phyloP scores from a whole-genome alignment of 2,888 invertebrate species.

The Dryobotodes eremita region DNA sequence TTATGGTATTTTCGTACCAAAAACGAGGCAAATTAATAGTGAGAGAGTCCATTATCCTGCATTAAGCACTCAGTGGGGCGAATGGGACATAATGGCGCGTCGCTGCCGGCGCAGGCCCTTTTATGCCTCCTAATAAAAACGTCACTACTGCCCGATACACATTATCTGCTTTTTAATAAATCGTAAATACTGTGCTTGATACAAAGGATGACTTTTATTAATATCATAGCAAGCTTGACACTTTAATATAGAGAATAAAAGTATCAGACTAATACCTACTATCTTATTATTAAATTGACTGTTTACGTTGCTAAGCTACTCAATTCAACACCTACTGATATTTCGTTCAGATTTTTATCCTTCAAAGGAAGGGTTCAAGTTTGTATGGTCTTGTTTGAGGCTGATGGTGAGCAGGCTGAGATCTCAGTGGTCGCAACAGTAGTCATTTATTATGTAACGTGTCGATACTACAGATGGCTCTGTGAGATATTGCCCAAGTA shows the following conservation, averaged over 20 bases:
- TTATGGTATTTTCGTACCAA: slow-evolving; percentile 79
- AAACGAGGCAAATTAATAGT: slow-evolving; percentile 85
- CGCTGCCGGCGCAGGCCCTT: slow-evolving; percentile 77
- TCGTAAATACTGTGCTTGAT: slow-evolving; percentile 18
- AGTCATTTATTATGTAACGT: slow-evolving; percentile 50
- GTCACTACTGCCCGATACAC: slow-evolving; percentile 77
- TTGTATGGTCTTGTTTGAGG: slow-evolving; percentile 1
- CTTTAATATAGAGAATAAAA: neutral
- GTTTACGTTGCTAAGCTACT: neutral
- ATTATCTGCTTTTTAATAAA: slow-evolving; percentile 71
- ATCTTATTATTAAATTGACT: neutral
- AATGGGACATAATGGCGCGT: slow-evolving; percentile 83
- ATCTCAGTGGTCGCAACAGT: slow-evolving; percentile 9
- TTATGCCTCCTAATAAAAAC: slow-evolving; percentile 83
- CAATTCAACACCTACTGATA: neutral
- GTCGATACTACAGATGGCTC: slow-evolving; percentile 47
- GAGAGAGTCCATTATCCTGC: slow-evolving; percentile 87
- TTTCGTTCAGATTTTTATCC: neutral
- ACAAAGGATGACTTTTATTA: slow-evolving; percentile 15
- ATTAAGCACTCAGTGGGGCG: slow-evolving; percentile 87
- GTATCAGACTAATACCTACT: neutral
- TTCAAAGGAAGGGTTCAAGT: neutral
- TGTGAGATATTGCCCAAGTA: slow-evolving; percentile 32
- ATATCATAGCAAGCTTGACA: neutral
- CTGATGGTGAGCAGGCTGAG: neutral